These are phyloP conservation scores for Ornithorhynchus anatinus DNA, from an alignment of 2,113 vertebrate genomes.

Conservation along the genomic window DNA sequence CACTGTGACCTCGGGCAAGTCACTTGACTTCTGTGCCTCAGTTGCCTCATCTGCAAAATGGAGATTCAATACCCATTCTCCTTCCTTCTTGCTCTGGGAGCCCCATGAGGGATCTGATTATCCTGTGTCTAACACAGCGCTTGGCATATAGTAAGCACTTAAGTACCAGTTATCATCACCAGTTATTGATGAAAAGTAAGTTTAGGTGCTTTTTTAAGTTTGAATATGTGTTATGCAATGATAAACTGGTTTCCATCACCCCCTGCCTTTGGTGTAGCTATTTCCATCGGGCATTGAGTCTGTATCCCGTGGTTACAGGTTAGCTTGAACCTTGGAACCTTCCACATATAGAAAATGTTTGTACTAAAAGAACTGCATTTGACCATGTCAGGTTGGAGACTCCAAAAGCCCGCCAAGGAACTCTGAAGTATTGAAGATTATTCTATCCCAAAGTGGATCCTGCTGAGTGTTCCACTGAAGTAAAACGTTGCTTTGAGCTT, in stretches of 20 bases:
- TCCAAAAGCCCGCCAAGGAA: neutral
- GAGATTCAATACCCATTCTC: too few relatives aligned
- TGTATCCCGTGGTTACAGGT: neutral
- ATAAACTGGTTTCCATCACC: neutral
- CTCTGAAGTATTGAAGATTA: neutral
- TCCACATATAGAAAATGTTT: neutral
- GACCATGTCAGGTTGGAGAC: neutral
- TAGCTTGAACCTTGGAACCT: neutral
- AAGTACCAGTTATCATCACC: constrained; percentile 8
- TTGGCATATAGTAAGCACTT: too few relatives aligned
- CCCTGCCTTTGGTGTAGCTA: neutral
- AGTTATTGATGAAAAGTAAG: neutral
- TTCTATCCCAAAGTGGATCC: neutral
- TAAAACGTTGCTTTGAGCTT: neutral
- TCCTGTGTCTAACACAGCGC: too few relatives aligned
- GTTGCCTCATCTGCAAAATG: too few relatives aligned
- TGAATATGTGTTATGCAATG: constrained; percentile 3
- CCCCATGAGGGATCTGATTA: too few relatives aligned
- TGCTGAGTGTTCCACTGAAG: neutral
- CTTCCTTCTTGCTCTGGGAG: too few relatives aligned
- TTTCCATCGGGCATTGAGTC: constrained; percentile 2
- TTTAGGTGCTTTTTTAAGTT: constrained; percentile 9
- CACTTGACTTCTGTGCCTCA: too few relatives aligned
- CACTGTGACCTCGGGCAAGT: too few relatives aligned
- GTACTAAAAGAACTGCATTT: neutral